Conservation (phyloP, 2,888 invertebrate species). For the Apodemia mormo region DNA sequence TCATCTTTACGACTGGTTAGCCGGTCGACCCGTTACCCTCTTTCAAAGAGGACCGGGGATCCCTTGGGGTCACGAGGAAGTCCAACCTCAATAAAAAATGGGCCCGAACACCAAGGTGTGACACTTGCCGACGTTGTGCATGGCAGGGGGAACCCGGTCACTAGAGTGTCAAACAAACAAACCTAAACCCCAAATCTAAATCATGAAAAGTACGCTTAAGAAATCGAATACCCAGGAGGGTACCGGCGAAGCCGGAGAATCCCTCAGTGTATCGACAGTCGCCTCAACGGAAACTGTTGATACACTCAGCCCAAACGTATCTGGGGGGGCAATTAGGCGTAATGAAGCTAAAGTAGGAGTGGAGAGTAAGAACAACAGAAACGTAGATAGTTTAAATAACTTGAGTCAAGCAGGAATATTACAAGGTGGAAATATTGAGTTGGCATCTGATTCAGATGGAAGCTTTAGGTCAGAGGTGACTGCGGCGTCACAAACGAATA, state of each 20-base stretch:
- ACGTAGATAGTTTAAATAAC: background rate
- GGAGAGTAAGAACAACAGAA: background rate
- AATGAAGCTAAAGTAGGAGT: background rate
- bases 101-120: too few species aligned
- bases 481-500: slow-evolving; percentile 24
- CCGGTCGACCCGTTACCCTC: too few species aligned
- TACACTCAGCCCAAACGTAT: background rate
- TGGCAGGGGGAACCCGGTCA: too few species aligned
- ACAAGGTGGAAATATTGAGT: background rate
- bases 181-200: too few species aligned
- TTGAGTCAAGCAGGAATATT: too few species aligned
- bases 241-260: background rate
- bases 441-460: background rate
- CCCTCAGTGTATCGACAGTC: background rate
- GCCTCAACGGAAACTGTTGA: background rate
- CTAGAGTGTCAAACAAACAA: too few species aligned
- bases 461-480: slow-evolving; percentile 1
- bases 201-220: too few species aligned
- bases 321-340: background rate
- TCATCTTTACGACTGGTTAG: too few species aligned
- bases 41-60: too few species aligned
- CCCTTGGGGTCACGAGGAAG: too few species aligned
- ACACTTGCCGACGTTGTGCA: too few species aligned
- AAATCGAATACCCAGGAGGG: background rate
- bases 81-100: too few species aligned